Base-by-base conservation (phyloP, 2,888 invertebrate species). In the Cephus nigrinus region DNA sequence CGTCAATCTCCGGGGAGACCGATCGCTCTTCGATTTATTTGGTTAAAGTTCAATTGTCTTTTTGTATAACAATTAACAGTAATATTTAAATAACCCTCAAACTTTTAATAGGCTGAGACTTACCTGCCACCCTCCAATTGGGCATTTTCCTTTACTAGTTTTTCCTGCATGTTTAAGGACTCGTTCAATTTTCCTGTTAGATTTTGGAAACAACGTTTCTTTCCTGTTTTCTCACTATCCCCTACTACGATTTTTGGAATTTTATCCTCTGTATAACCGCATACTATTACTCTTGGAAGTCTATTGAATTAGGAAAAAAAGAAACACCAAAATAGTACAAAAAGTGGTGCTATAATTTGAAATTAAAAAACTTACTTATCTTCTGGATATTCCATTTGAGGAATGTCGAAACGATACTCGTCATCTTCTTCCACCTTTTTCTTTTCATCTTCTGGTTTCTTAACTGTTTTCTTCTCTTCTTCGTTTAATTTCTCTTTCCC, bases 161-260 rank as follows among this genome's bases (percentile, higher is more conserved):
- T 94, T 88, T 95, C 95, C 86, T 95, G 95, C 94, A 95, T 94
- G 82, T 93, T 93, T 89, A 95, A 94, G 83, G 94, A 94, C 87
- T 95, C 94, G 79, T 92, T 93, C 79, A 95, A 91, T 86, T 94
- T 93, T 84, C 94, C 93, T 12, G 94, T 92, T 76, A 93, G 87
- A 79, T 85, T 88, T 80, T 87, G 80, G 1, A 88, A 74, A 79
- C 87, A 87, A 12, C 83, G 84, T n/a, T 82, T 86, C 74, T 86
- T 87, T 4, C 88, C 90, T 75, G 90, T 91, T 3, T 85, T 86
- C 30, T 88, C 84, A 77, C 88, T 92, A 73, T 93, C 93, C 75
- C 93, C 93, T 55, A 93, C 91, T 3, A 93, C 92, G 69, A 94
- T 92, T 85, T 93, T 93, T 1, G 93, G 93, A 81, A 93, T 92